Percentiles rank a stretch among this genome's conserved stretches.
These are phyloP conservation scores for Campylorhamphus procurvoides DNA, from an alignment of 2,113 vertebrate species.

Conservation along the genomic window DNA sequence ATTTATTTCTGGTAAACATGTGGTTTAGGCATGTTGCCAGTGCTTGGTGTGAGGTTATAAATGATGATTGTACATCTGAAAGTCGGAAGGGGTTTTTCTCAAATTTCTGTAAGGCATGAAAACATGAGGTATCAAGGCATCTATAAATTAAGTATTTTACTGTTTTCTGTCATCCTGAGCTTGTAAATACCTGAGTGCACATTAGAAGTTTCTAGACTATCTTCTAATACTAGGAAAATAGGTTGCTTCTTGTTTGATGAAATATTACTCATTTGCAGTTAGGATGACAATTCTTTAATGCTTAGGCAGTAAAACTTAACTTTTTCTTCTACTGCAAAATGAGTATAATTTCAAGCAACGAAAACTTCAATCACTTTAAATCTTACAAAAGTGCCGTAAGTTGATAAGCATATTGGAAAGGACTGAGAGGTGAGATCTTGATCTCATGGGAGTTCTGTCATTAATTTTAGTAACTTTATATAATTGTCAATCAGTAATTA, in stretches of 20 bases:
- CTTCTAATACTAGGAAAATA: neutral
- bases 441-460: neutral
- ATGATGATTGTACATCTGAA: neutral
- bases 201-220: neutral
- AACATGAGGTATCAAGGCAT: neutral
- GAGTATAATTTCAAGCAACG: neutral
- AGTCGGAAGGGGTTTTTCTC: neutral
- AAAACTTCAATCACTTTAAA: neutral
- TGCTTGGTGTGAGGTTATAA: neutral
- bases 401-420: neutral
- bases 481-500: neutral
- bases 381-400: neutral
- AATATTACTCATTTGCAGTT: neutral
- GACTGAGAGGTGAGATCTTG: neutral
- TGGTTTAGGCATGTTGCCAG: neutral
- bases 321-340: neutral
- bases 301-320: neutral
- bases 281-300: neutral
- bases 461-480: neutral
- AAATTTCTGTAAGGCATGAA: neutral
- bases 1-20: neutral
- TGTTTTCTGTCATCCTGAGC: neutral
- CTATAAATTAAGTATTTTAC: neutral
- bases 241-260: neutral
- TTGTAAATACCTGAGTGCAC: neutral